phyloP scores from a whole-genome alignment of 2,113 vertebrate species.

The Limnothrissa miodon region DNA sequence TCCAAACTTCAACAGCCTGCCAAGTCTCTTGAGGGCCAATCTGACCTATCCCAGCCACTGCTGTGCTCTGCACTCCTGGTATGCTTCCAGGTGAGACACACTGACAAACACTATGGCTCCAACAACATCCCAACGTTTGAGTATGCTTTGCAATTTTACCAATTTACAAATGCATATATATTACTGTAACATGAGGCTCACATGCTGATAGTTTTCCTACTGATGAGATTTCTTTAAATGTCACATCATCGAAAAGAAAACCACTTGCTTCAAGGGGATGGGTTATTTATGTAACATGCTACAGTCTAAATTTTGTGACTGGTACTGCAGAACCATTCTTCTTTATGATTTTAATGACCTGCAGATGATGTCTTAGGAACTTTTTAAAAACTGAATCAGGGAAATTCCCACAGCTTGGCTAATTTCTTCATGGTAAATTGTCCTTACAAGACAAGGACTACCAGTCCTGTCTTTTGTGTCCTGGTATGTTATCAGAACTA shows the following conservation, averaged over 20 bases:
- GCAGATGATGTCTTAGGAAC: neutral
- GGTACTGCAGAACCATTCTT: neutral
- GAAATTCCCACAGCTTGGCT: neutral
- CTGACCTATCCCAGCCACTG: slow-evolving; percentile 88
- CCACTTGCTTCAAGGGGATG: neutral
- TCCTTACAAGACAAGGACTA: neutral
- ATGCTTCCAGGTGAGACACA: slow-evolving; percentile 66
- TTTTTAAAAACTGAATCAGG: neutral
- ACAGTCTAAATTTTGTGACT: neutral
- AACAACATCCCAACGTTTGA: too few relatives aligned
- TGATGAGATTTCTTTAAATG: too few relatives aligned
- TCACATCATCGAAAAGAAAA: neutral
- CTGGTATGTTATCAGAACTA: neutral
- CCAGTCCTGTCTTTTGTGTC: neutral
- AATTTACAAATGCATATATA: too few relatives aligned
- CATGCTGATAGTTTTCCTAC: too few relatives aligned
- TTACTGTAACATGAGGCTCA: too few relatives aligned
- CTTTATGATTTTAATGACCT: neutral
- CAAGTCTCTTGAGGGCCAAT: slow-evolving; percentile 75
- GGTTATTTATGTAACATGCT: neutral
- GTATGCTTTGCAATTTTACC: too few relatives aligned
- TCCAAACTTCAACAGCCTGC: slow-evolving; percentile 75
- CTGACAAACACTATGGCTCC: neutral
- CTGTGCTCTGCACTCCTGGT: slow-evolving; percentile 77
- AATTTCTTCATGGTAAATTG: neutral